phyloP scores from a whole-genome alignment of 1,140 invertebrate species.

The Bicyclus anynana region DNA sequence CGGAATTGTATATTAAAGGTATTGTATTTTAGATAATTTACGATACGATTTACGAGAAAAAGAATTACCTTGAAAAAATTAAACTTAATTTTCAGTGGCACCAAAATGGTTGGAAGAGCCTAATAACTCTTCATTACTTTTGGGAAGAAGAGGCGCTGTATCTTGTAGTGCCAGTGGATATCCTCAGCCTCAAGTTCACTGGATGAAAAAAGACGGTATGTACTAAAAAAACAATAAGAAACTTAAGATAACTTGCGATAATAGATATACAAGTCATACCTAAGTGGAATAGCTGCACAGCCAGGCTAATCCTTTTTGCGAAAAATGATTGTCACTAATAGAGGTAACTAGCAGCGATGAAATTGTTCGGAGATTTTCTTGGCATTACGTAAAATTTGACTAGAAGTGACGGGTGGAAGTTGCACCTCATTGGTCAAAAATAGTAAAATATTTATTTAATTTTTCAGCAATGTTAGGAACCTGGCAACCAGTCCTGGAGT shows the following conservation, averaged over 20 bases:
- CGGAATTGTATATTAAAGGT: constrained; percentile 91
- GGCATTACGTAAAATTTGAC: too few relatives aligned
- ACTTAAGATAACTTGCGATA: too few relatives aligned
- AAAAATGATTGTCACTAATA: too few relatives aligned
- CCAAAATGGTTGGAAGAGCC: constrained; percentile 91
- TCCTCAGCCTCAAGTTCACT: constrained; percentile 84
- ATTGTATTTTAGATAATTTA: constrained; percentile 20
- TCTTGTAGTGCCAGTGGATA: constrained; percentile 89
- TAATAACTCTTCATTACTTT: constrained; percentile 84
- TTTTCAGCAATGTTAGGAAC: constrained; percentile 60
- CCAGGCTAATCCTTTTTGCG: too few relatives aligned
- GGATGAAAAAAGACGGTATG: constrained; percentile 83
- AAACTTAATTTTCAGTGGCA: constrained; percentile 81
- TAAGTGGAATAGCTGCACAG: too few relatives aligned
- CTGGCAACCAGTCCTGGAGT: constrained; percentile 77
- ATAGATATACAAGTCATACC: too few relatives aligned
- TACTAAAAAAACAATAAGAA: background rate
- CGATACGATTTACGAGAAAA: too few relatives aligned
- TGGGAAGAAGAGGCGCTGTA: constrained; percentile 84
- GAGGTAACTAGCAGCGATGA: too few relatives aligned
- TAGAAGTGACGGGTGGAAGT: too few relatives aligned
- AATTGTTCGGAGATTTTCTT: too few relatives aligned
- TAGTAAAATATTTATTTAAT: background rate
- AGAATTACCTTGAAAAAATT: too few relatives aligned
- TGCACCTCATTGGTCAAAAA: too few relatives aligned